Percentiles rank a stretch among this genome's conserved stretches.
phyloP scores from a whole-genome alignment of 1,140 invertebrate genomes.

The Drosophila kikkawai region DNA sequence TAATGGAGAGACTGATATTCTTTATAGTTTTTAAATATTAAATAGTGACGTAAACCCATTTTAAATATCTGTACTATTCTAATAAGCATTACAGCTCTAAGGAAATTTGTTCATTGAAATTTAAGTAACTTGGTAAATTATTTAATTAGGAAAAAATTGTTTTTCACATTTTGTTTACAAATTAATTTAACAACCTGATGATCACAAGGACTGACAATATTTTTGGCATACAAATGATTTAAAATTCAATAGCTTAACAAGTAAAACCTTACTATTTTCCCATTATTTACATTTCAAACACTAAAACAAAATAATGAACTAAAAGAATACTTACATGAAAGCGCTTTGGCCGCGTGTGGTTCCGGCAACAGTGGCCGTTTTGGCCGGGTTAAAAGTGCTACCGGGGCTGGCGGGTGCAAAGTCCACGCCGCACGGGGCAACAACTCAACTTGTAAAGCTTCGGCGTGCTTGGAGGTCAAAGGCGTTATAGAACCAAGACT shows the following conservation, averaged over 20 bases:
- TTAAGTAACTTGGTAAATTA: neutral
- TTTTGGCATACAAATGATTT: neutral
- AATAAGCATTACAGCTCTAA: neutral
- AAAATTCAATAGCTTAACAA: neutral
- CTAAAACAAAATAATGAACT: neutral
- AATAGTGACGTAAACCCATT: neutral
- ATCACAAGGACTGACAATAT: neutral
- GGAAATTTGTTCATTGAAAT: neutral
- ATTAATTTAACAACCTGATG: neutral
- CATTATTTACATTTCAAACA: neutral
- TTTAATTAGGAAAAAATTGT: neutral
- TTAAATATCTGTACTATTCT: neutral
- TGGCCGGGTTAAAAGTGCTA: conserved; percentile 12
- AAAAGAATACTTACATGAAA: conserved; percentile 36
- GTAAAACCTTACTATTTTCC: neutral
- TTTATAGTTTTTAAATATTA: neutral
- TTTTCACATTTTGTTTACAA: neutral
- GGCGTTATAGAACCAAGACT: conserved; percentile 35
- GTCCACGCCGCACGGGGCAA: conserved; percentile 31
- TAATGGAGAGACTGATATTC: neutral
- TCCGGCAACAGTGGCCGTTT: conserved; percentile 10
- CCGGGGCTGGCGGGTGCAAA: conserved; percentile 27
- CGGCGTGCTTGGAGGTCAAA: conserved; percentile 34
- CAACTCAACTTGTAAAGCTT: conserved; percentile 46
- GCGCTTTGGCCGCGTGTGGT: conserved; percentile 7